Conservation (phyloP, 2,113 vertebrate genomes). For the Pogonocichla stellata region DNA sequence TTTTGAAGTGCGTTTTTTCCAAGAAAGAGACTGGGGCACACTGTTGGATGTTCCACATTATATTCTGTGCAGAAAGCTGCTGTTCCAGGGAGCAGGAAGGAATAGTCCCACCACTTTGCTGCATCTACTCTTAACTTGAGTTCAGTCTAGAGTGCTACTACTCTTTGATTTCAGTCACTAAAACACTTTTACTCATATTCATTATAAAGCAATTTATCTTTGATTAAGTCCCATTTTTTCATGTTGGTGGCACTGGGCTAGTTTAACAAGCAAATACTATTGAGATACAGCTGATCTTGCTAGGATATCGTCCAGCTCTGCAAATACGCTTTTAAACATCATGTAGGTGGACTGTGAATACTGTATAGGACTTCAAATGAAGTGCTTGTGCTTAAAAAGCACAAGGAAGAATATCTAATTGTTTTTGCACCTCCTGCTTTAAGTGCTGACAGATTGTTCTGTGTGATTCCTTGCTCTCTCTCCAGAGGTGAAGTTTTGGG, state of each 20-base stretch:
- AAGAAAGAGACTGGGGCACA: not conserved
- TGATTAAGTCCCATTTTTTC: not conserved
- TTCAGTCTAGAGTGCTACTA: not conserved
- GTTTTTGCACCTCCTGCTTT: not conserved
- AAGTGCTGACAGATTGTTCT: not conserved
- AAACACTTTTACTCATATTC: not conserved
- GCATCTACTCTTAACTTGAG: not conserved
- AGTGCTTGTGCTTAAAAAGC: not conserved
- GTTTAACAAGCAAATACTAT: not conserved
- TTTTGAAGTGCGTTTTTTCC: not conserved
- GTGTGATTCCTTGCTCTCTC: not conserved
- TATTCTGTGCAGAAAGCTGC: not conserved
- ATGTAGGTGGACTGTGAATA: not conserved
- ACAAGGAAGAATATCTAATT: not conserved
- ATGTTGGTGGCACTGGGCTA: not conserved
- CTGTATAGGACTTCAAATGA: not conserved
- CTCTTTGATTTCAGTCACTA: not conserved
- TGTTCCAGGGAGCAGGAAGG: not conserved
- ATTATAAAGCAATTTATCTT: not conserved
- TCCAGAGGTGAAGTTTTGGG: not conserved
- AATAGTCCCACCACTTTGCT: not conserved
- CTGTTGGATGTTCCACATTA: not conserved
- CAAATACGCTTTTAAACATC: not conserved
- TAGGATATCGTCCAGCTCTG: not conserved
- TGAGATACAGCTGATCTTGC: not conserved